Evolutionary conservation across 2,113 vertebrate species (phyloP).

Genomic region (Rissa tridactyla): DNA sequence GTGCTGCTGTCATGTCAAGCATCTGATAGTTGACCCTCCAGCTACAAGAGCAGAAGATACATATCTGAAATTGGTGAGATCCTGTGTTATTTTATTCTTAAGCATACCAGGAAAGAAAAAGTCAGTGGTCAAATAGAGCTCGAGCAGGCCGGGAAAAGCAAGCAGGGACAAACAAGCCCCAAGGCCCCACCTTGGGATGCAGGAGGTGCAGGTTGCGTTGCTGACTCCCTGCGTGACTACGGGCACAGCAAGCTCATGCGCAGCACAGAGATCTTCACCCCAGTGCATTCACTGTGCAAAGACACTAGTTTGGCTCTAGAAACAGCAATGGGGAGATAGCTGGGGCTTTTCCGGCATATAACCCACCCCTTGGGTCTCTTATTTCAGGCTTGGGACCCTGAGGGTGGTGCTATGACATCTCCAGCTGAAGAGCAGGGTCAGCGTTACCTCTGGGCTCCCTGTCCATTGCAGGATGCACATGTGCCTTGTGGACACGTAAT

Average conservation of each 20-base stretch:
- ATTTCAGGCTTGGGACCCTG: not conserved
- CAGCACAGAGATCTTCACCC: not conserved
- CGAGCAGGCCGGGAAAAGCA: not conserved
- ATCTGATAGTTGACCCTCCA: rapidly evolving
- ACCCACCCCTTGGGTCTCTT: not conserved
- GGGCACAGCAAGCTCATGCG: rapidly evolving
- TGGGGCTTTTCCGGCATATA: not conserved
- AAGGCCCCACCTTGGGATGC: not conserved
- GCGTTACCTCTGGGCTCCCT: not conserved
- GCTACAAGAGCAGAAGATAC: not conserved
- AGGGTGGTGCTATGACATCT: not conserved
- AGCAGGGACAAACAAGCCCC: not conserved
- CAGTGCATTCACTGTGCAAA: not conserved
- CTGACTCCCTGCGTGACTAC: not conserved
- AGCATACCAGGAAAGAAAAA: not conserved
- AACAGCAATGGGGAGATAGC: not conserved
- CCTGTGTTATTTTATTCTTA: not conserved
- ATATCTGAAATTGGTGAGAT: not conserved
- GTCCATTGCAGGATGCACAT: not conserved
- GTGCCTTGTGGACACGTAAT: not conserved
- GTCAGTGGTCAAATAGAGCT: not conserved
- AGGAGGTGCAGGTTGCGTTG: not conserved
- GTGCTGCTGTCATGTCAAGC: not conserved
- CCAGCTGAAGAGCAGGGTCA: not conserved
- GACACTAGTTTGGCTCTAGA: not conserved